Conservation (phyloP, 2,888 invertebrate species). For the Laothoe populi region DNA sequence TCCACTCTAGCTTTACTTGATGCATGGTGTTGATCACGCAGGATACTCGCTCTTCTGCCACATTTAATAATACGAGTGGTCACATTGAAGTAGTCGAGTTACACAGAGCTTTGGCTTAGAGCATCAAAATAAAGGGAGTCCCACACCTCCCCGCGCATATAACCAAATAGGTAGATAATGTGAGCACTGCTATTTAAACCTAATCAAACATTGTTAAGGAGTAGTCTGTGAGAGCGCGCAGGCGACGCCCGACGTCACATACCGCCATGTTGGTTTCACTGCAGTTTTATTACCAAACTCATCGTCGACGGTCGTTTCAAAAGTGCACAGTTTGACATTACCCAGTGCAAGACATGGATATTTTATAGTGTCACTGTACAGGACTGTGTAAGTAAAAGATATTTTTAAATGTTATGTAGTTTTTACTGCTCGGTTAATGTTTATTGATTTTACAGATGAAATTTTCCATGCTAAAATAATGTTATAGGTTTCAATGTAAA, state of each 20-base stretch:
- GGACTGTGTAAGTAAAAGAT: conserved; percentile 43
- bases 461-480: conserved; percentile 22
- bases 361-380: conserved; percentile 42
- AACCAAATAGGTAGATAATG: conserved; percentile 86
- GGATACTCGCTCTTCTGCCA: neutral
- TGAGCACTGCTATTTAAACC: conserved; percentile 86
- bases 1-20: too few relatives aligned
- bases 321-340: conserved; percentile 67
- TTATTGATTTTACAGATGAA: conserved; percentile 28
- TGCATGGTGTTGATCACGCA: too few relatives aligned
- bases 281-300: conserved; percentile 64
- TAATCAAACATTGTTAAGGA: conserved; percentile 87
- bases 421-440: conserved; percentile 25
- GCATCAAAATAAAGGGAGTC: conserved; percentile 60
- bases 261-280: conserved; percentile 56
- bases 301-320: conserved; percentile 63
- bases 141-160: conserved; percentile 67
- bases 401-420: conserved; percentile 19
- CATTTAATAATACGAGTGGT: neutral
- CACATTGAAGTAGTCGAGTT: conserved; percentile 32
- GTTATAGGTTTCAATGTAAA: conserved; percentile 15
- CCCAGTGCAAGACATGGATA: conserved; percentile 73
- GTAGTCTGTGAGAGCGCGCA: conserved; percentile 81
- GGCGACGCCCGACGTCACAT: conserved; percentile 62
- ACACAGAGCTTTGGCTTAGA: conserved; percentile 48